These are phyloP conservation scores for Rhinichthys klamathensis DNA, from an alignment of 2,113 vertebrate species.

Conservation along the genomic window DNA sequence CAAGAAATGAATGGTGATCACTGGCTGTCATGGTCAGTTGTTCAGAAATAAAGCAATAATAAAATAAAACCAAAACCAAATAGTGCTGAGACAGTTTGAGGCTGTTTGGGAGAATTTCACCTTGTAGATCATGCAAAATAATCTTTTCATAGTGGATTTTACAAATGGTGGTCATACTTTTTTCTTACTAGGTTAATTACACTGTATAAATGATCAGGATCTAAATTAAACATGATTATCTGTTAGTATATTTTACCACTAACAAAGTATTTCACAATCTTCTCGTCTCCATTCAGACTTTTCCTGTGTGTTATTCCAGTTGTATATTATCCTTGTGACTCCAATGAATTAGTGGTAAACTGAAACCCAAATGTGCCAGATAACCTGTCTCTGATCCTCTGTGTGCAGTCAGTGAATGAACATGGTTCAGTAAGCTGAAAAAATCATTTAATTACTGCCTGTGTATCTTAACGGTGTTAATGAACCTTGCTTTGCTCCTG, in stretches of 20 bases:
- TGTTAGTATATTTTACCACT: neutral
- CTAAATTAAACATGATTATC: neutral
- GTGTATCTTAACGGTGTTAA: constrained; percentile 45
- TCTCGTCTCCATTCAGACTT: neutral
- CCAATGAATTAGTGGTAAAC: neutral
- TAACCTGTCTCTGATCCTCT: neutral
- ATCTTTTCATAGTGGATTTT: neutral
- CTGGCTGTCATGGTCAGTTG: too few relatives aligned
- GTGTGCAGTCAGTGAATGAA: constrained; percentile 43
- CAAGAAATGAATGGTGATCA: too few relatives aligned
- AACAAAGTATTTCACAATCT: neutral
- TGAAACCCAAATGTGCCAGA: constrained; percentile 40
- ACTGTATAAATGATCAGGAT: neutral
- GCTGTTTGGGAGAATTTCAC: neutral
- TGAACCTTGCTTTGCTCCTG: constrained; percentile 29
- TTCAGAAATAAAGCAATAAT: too few relatives aligned
- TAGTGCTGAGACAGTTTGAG: neutral
- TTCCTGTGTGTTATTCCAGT: neutral
- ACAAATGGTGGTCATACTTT: neutral
- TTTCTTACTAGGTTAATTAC: neutral
- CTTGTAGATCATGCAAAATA: neutral
- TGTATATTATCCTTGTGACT: neutral
- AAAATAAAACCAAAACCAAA: neutral
- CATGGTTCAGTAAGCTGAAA: constrained; percentile 49
- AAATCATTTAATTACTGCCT: constrained; percentile 41